These are phyloP conservation scores for Nymphalis polychloros DNA, from an alignment of 2,888 invertebrate genomes.

Conservation along the genomic window DNA sequence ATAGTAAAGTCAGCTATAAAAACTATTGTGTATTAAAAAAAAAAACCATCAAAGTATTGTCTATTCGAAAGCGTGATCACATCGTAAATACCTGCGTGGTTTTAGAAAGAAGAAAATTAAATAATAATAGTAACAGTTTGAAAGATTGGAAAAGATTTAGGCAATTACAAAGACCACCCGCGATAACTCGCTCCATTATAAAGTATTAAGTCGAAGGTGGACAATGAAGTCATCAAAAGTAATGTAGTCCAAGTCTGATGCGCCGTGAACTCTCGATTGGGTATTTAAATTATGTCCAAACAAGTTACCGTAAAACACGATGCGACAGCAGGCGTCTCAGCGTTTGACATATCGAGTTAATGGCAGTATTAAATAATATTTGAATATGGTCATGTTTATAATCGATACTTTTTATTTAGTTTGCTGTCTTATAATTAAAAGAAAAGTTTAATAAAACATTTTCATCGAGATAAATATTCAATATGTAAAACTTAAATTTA, in stretches of 20 bases:
- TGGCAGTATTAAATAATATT: background rate
- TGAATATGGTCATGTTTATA: background rate
- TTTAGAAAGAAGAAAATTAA: background rate
- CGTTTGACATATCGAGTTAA: background rate
- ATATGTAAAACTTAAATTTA: no score
- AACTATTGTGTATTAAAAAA: constrained; percentile 2
- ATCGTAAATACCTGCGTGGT: background rate
- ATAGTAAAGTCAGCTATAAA: constrained; percentile 11
- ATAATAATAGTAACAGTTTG: background rate
- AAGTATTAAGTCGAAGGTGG: constrained; percentile 64
- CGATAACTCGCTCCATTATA: constrained; percentile 60
- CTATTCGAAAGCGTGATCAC: background rate
- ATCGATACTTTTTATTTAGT: no score
- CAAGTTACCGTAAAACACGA: constrained; percentile 1
- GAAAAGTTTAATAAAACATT: no score
- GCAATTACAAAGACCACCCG: constrained; percentile 74
- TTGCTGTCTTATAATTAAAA: no score
- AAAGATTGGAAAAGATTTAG: constrained; percentile 6
- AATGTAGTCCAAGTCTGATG: constrained; percentile 40
- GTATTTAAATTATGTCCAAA: constrained; percentile 4
- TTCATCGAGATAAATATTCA: no score
- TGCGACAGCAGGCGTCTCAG: background rate
- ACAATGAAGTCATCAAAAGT: constrained; percentile 73
- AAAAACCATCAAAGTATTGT: constrained; percentile 8
- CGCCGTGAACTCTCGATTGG: constrained; percentile 27